Percentiles rank a stretch among this genome's conserved stretches.
These are phyloP conservation scores for Leptoteleia sp. DNA, from an alignment of 1,140 invertebrate species.

Conservation along the genomic window DNA sequence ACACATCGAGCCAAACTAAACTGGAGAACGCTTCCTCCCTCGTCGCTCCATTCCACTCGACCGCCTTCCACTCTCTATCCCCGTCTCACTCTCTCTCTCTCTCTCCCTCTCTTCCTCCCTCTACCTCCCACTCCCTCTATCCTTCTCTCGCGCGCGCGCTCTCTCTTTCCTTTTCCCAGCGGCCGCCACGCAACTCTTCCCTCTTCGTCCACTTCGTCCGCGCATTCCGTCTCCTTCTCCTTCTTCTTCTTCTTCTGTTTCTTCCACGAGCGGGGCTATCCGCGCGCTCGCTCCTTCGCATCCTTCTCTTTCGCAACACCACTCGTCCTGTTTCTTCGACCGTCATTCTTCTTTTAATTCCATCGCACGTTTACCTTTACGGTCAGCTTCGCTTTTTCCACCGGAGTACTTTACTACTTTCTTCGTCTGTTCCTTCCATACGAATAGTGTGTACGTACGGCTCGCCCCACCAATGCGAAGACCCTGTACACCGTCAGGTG, in stretches of 20 bases:
- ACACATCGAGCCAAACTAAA: conserved; percentile 57
- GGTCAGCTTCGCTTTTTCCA: conserved; percentile 25
- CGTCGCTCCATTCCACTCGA: conserved; percentile 48
- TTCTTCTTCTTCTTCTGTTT: not conserved
- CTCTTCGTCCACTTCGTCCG: conserved; percentile 5
- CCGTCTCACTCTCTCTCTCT: conserved; percentile 42
- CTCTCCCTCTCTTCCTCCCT: no score
- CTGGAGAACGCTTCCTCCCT: conserved; percentile 58
- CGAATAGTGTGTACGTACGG: conserved; percentile 21
- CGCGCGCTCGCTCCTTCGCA: no score
- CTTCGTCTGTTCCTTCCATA: conserved; percentile 31
- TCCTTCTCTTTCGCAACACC: no score
- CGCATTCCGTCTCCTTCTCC: conserved; percentile 5
- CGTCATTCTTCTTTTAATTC: conserved; percentile 1
- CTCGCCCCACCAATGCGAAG: conserved; percentile 30
- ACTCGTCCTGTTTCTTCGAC: conserved; percentile 11
- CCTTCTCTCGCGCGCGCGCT: no score
- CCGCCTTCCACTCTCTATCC: conserved; percentile 40
- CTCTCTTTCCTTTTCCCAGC: not conserved
- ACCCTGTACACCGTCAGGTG: conserved; percentile 47
- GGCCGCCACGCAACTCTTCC: not conserved
- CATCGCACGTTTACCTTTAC: conserved; percentile 8
- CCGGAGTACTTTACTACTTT: conserved; percentile 21
- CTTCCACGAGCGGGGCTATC: conserved; percentile 11
- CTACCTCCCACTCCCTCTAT: no score